These are phyloP conservation scores for Archips crataeganus DNA, from an alignment of 2,888 invertebrate genomes.

Conservation along the genomic window DNA sequence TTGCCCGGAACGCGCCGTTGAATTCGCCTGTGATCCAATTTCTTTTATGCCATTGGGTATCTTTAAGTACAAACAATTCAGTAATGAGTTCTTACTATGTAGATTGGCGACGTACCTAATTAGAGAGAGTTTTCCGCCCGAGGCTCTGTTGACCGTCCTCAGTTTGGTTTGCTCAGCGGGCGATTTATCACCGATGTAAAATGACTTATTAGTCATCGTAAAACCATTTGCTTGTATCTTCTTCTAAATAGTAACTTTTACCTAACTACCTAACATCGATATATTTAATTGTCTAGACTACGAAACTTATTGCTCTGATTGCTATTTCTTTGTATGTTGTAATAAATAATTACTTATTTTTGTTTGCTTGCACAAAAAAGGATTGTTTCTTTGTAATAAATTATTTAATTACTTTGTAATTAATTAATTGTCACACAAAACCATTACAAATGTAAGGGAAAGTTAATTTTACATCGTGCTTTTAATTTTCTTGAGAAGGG, in stretches of 20 bases:
- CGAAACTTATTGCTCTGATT: no score
- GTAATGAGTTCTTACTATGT: slow-evolving; percentile 9
- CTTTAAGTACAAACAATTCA: not conserved
- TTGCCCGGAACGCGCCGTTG: not conserved
- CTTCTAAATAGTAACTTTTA: not conserved
- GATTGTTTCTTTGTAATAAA: no score
- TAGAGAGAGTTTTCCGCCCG: slow-evolving; percentile 7
- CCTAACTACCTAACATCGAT: no score
- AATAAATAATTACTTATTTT: no score
- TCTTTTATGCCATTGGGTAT: not conserved
- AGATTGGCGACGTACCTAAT: slow-evolving; percentile 15
- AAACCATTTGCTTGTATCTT: not conserved
- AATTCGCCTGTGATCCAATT: not conserved
- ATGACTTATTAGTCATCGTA: not conserved
- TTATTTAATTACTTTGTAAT: no score
- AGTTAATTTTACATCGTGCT: not conserved
- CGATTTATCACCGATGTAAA: slow-evolving; percentile 15
- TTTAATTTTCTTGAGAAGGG: not conserved
- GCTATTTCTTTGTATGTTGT: no score
- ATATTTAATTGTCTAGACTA: no score
- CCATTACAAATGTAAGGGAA: no score
- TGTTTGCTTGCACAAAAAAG: no score
- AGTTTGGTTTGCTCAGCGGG: not conserved
- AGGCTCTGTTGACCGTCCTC: slow-evolving; percentile 11
- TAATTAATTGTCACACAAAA: no score